Percentiles rank a stretch among this genome's conserved stretches.
Conservation (phyloP, 2,888 invertebrate species). For the Lacanobia oleracea region DNA sequence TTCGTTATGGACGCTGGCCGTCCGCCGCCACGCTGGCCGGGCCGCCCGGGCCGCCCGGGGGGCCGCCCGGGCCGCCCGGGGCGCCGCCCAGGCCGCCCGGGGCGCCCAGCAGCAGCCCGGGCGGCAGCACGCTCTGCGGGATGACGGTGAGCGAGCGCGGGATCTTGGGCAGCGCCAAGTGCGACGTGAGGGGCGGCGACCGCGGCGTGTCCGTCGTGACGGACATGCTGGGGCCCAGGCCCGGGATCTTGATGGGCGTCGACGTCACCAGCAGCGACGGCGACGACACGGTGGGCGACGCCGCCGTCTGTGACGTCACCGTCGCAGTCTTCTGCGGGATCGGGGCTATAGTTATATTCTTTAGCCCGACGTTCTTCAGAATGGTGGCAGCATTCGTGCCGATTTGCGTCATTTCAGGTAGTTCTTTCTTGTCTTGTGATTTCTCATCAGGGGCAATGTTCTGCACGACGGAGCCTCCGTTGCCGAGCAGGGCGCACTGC, state of each 20-base stretch:
- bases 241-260: conserved; percentile 81
- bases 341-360: conserved; percentile 88
- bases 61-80: conserved; percentile 38
- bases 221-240: conserved; percentile 78
- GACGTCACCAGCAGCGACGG: conserved; percentile 78
- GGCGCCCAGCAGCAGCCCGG: conserved; percentile 53
- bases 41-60: conserved; percentile 15
- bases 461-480: conserved; percentile 83
- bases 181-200: conserved; percentile 74
- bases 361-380: conserved; percentile 86
- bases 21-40: conserved; percentile 52
- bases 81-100: conserved; percentile 12
- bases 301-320: conserved; percentile 78
- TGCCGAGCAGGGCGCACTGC: conserved; percentile 77
- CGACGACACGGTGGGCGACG: conserved; percentile 73
- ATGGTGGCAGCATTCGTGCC: conserved; percentile 84
- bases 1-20: conserved; percentile 81
- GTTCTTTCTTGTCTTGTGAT: conserved; percentile 73
- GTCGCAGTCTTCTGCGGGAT: conserved; percentile 85
- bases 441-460: conserved; percentile 74
- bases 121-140: conserved; percentile 89
- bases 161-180: conserved; percentile 93
- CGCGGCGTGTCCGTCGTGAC: conserved; percentile 78
- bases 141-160: conserved; percentile 96
- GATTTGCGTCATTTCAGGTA: conserved; percentile 73